Base-by-base conservation (phyloP, 2,888 invertebrate genomes). In the Parasteatoda lunata region DNA sequence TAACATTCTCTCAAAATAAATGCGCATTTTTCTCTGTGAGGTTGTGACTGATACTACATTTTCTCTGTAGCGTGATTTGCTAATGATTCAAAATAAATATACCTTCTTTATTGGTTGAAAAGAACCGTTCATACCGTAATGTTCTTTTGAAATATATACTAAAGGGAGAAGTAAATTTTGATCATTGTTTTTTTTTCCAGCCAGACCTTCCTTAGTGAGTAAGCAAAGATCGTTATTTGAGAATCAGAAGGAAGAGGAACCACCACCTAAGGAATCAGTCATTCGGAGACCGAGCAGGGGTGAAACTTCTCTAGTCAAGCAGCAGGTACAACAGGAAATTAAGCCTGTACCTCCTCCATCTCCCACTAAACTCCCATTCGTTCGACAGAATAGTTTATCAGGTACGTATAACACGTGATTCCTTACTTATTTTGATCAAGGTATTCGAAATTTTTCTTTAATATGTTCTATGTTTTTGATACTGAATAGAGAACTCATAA, bases 141-240 rank as follows among this genome's bases (percentile, higher is more conserved):
- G 30, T 30, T 30, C 30, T 30, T 30, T 30, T 2, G 30, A 30
- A 30, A 30, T 30, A 30, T 30, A 30, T 30, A 30, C 30, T 2
- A 30, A 30, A 30, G 30, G 30, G 30, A 30, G 2, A 30, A 30
- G 30, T 30, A 2, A 30, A 30, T 30, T 30, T 30, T 30, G 30
- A 30, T 30, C 30, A 30, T 30, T 30, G 2, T 30, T 30, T 30
- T 30, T 30, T 2, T 30, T 30, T n/a, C n/a, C 47, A 88, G 81
- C 88, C 7, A 47, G 78, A 13, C 86, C 89, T 1, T 89, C 88
- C 4, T 65, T 89, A 64, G 89, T 90, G 13, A 89, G 87, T 47
- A 77, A 84, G 47, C 86, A 85, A 9, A 54, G 84, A 5, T 87
- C 86, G 6, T 51, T 85, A n/a, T 89, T 88, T 15, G 88, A 88